phyloP scores from a whole-genome alignment of 2,797 vertebrate genomes.

The Coregonus sp. region DNA sequence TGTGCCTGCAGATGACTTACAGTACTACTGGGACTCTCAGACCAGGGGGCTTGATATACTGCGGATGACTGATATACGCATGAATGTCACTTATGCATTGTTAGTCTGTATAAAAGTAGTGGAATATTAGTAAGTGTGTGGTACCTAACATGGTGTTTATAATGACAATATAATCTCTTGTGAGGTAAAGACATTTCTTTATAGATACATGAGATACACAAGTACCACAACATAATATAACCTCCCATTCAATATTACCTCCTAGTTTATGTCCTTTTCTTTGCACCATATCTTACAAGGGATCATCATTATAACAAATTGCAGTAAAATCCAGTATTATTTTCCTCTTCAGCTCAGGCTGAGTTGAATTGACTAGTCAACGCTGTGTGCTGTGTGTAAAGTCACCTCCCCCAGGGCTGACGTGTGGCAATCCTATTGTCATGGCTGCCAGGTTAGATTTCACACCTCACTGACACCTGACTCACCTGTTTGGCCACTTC shows the following conservation, averaged over 20 bases:
- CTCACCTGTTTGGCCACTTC: slow-evolving; percentile 73
- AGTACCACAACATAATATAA: background rate
- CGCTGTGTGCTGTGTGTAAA: slow-evolving; percentile 20
- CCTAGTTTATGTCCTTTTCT: background rate
- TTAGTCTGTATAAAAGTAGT: background rate
- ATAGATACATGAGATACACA: background rate
- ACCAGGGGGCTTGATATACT: slow-evolving; percentile 53
- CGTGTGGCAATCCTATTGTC: slow-evolving; percentile 68
- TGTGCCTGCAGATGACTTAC: slow-evolving; percentile 59
- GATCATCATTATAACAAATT: background rate
- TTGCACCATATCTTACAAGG: background rate
- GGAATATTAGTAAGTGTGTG: background rate
- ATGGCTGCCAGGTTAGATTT: slow-evolving; percentile 61
- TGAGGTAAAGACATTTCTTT: background rate
- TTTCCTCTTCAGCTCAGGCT: slow-evolving; percentile 6
- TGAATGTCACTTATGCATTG: slow-evolving; percentile 21
- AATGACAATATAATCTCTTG: background rate
- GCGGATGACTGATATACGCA: slow-evolving; percentile 48
- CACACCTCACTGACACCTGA: slow-evolving; percentile 59
- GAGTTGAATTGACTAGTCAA: slow-evolving; percentile 30
- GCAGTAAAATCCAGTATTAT: background rate
- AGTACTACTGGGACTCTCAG: slow-evolving; percentile 40
- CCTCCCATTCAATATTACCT: background rate
- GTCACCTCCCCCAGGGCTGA: slow-evolving; percentile 50
- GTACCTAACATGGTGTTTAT: background rate